Percentiles rank a stretch among this genome's conserved stretches.
These are phyloP conservation scores for Melolontha melolontha DNA, from an alignment of 2,888 invertebrate species.

Conservation along the genomic window DNA sequence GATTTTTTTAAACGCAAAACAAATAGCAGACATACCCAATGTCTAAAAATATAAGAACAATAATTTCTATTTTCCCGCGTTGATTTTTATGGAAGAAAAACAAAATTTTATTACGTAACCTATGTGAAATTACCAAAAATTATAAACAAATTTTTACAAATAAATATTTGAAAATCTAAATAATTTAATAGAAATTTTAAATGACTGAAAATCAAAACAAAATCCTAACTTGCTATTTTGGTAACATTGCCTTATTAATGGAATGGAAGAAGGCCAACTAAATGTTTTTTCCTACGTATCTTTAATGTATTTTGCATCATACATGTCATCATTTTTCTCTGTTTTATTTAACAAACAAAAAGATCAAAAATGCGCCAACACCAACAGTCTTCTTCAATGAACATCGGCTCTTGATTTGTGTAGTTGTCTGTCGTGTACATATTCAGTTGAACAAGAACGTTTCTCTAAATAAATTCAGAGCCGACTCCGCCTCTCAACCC, in stretches of 20 bases:
- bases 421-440: background rate
- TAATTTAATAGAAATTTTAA: background rate
- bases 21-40: constrained; percentile 3
- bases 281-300: background rate
- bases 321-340: background rate
- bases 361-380: background rate
- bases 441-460: constrained; percentile 1
- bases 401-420: background rate
- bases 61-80: constrained; percentile 1
- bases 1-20: constrained; percentile 23
- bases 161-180: constrained; percentile 8
- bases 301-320: constrained; percentile 2
- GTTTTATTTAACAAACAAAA: constrained; percentile 5
- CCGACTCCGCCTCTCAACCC: too few species aligned
- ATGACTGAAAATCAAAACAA: constrained; percentile 22
- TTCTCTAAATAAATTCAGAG: background rate
- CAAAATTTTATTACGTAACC: background rate
- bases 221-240: constrained; percentile 18
- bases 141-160: background rate
- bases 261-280: constrained; percentile 27
- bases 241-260: constrained; percentile 8
- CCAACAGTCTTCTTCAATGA: constrained; percentile 20
- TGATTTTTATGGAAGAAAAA: too few species aligned
- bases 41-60: constrained; percentile 37
- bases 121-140: background rate